These are phyloP conservation scores for Habrosyne pyritoides DNA, from an alignment of 2,888 invertebrate species.

Conservation along the genomic window DNA sequence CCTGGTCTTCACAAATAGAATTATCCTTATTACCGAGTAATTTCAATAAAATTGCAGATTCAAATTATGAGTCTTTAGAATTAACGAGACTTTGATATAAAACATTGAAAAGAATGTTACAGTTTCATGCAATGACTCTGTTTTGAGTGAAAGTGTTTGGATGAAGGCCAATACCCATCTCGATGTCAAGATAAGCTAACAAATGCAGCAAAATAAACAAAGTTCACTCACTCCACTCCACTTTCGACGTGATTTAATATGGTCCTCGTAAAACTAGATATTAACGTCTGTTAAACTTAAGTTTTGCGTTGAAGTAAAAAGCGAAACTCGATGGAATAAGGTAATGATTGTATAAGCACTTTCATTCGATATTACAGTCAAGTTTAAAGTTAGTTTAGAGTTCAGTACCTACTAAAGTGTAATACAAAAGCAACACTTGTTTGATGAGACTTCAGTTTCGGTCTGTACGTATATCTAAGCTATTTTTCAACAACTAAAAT, in stretches of 20 bases:
- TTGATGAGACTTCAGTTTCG: too few relatives aligned
- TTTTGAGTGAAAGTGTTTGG: slow-evolving; percentile 75
- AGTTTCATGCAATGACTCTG: slow-evolving; percentile 58
- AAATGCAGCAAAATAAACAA: slow-evolving; percentile 63
- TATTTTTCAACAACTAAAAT: too few relatives aligned
- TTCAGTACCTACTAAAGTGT: too few relatives aligned
- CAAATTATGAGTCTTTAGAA: slow-evolving; percentile 18
- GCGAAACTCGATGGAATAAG: slow-evolving; percentile 11
- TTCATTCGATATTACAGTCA: too few relatives aligned
- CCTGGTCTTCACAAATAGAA: too few relatives aligned
- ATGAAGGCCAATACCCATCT: slow-evolving; percentile 62
- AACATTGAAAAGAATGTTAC: slow-evolving; percentile 26
- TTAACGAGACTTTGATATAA: slow-evolving; percentile 7
- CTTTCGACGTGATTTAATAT: slow-evolving; percentile 55
- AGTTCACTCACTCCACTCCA: slow-evolving; percentile 43
- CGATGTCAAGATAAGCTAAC: slow-evolving; percentile 56
- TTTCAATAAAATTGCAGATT: background rate
- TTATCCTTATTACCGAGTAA: too few relatives aligned
- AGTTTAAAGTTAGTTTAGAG: too few relatives aligned
- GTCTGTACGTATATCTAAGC: too few relatives aligned
- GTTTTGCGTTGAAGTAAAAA: slow-evolving; percentile 13
- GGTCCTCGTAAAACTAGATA: slow-evolving; percentile 58
- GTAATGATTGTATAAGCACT: too few relatives aligned
- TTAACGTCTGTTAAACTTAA: slow-evolving; percentile 35
- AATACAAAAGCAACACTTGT: too few relatives aligned